phyloP scores from a whole-genome alignment of 2,113 vertebrate genomes.

The Sphaerodactylus townsendi region DNA sequence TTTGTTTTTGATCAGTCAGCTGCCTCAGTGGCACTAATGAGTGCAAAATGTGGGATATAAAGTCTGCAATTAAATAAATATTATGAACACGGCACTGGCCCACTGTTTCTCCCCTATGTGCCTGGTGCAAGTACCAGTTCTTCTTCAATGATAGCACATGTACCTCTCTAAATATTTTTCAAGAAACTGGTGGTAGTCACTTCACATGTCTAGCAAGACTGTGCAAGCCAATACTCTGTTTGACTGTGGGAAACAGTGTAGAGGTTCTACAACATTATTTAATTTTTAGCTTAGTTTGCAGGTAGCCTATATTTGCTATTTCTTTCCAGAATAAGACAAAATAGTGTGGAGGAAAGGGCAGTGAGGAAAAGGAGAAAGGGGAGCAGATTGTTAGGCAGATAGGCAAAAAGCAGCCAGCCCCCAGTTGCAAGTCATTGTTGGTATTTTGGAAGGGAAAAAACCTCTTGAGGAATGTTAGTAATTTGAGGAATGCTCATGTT shows the following conservation, averaged over 20 bases:
- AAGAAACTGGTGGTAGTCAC: not conserved
- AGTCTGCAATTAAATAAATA: too few relatives aligned
- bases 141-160: not conserved
- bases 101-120: too few relatives aligned
- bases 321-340: not conserved
- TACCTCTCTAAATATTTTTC: not conserved
- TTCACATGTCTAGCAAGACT: not conserved
- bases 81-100: too few relatives aligned
- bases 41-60: too few relatives aligned
- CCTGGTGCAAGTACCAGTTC: not conserved
- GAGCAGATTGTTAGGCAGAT: not conserved
- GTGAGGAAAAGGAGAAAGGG: not conserved
- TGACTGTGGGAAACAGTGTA: not conserved
- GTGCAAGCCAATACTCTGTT: not conserved
- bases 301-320: not conserved
- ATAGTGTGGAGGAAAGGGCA: not conserved
- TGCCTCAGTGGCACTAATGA: too few relatives aligned
- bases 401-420: not conserved
- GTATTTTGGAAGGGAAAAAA: constrained; percentile 16
- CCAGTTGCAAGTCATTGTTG: not conserved
- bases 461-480: constrained; percentile 17
- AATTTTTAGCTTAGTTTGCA: not conserved
- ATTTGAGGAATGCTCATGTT: constrained; percentile 6
- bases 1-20: too few relatives aligned
- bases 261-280: not conserved